Percentiles rank a stretch among this genome's conserved stretches.
These are phyloP conservation scores for Danio jaintianensis DNA, from an alignment of 2,797 vertebrate species.

Conservation along the genomic window DNA sequence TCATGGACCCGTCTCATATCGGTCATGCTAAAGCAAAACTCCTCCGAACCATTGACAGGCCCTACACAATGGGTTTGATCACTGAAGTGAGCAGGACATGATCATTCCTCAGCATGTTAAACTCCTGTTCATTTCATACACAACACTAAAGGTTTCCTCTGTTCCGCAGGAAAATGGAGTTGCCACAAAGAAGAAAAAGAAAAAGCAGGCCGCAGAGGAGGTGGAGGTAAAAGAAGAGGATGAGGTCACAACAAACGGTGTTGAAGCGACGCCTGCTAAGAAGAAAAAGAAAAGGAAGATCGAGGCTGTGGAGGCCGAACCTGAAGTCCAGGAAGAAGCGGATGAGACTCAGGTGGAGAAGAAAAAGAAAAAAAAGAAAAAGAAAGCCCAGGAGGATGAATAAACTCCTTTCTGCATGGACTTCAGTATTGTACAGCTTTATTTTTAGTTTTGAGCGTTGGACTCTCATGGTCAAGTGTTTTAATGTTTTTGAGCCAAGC, in stretches of 20 bases:
- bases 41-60: conserved; percentile 83
- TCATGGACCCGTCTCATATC: conserved; percentile 74
- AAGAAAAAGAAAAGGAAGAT: conserved; percentile 78
- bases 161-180: conserved; percentile 53
- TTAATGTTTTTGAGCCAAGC: background rate
- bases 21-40: conserved; percentile 75
- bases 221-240: conserved; percentile 58
- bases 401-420: background rate
- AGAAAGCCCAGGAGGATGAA: conserved; percentile 59
- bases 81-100: conserved; percentile 83
- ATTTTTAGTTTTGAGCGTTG: conserved; percentile 44
- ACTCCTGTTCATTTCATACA: background rate
- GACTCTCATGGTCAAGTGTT: background rate
- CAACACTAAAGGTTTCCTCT: background rate
- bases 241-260: conserved; percentile 30
- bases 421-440: conserved; percentile 68
- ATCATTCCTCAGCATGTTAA: background rate
- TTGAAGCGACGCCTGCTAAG: conserved; percentile 42
- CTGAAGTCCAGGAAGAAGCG: conserved; percentile 35
- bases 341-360: conserved; percentile 50
- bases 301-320: conserved; percentile 33
- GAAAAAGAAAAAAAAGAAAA: conserved; percentile 60
- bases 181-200: conserved; percentile 63
- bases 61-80: conserved; percentile 72
- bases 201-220: conserved; percentile 44